A percentile compares a stretch with the other conserved stretches of the same genome.
Conservation (phyloP, 2,797 vertebrate genomes). For the Myotis myotis region DNA sequence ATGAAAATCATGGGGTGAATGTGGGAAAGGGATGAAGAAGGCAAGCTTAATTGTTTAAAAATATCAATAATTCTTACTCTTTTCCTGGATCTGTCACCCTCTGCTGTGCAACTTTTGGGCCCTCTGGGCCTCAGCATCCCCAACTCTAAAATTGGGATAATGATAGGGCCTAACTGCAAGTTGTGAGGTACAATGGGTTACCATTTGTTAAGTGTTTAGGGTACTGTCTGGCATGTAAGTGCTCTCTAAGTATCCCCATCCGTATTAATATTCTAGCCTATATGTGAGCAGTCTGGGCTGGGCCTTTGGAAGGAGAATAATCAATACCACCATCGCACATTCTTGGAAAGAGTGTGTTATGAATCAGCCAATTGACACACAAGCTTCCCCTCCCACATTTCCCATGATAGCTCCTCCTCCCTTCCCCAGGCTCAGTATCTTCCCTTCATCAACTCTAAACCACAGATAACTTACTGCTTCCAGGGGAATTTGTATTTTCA, state of each 20-base stretch:
- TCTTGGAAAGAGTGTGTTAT: not conserved
- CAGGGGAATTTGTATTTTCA: not conserved
- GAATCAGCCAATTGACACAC: not conserved
- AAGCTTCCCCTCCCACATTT: not conserved
- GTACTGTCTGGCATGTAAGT: not conserved
- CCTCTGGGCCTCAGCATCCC: not conserved
- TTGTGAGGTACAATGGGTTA: not conserved
- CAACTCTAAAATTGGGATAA: not conserved
- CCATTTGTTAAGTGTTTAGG: not conserved
- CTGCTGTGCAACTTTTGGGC: not conserved
- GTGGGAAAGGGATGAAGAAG: not conserved
- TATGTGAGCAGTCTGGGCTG: not conserved
- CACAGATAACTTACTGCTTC: constrained; percentile 5
- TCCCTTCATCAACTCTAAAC: constrained; percentile 2
- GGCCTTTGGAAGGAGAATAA: not conserved
- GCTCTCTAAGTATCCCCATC: not conserved
- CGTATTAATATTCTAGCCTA: not conserved
- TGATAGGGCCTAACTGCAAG: not conserved
- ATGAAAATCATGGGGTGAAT: not conserved
- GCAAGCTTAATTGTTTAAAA: not conserved
- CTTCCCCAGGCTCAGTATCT: not conserved
- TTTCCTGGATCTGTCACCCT: not conserved
- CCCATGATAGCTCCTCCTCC: not conserved
- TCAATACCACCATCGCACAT: not conserved
- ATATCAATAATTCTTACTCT: not conserved